Conservation (phyloP, 35 echinoderm and acorn worm species). For the Lytechinus variegatus region DNA sequence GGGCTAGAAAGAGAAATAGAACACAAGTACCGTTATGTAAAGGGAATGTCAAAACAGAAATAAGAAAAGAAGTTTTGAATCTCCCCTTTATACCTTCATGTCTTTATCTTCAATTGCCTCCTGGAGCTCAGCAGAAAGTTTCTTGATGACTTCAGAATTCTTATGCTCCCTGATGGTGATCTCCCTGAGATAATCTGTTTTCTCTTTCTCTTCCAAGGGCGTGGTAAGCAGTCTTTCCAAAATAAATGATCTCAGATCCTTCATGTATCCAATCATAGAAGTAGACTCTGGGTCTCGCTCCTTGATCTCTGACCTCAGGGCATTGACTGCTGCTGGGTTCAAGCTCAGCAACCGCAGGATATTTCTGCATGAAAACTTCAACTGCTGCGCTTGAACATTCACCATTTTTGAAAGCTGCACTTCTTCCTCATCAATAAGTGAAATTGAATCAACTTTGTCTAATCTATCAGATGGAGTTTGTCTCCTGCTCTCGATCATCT, state of each 20-base stretch:
- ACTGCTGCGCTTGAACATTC: conserved; percentile 66
- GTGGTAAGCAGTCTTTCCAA: conserved; percentile 92
- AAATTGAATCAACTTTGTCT: conserved; percentile 2
- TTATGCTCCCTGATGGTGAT: conserved; percentile 92
- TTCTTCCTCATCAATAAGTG: conserved; percentile 69
- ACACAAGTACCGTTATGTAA: too few relatives aligned
- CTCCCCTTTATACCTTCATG: conserved; percentile 62
- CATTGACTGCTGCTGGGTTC: conserved; percentile 93
- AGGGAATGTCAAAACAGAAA: too few relatives aligned
- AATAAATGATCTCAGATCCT: conserved; percentile 84
- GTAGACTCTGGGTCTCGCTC: conserved; percentile 69
- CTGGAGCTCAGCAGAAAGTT: conserved; percentile 84
- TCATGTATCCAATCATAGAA: conserved; percentile 77
- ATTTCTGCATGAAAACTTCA: conserved; percentile 87
- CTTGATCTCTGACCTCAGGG: conserved; percentile 62
- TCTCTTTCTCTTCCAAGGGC: conserved; percentile 93
- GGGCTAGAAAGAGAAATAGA: too few relatives aligned
- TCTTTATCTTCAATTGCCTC: conserved; percentile 88
- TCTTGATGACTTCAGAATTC: conserved; percentile 95
- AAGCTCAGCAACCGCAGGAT: conserved; percentile 75
- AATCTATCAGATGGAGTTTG: background rate
- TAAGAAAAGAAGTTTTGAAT: too few relatives aligned
- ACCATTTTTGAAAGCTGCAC: conserved; percentile 64
- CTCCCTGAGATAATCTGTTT: conserved; percentile 85
- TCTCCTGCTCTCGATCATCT: conserved; percentile 34